These are phyloP conservation scores for Toxotes jaculatrix DNA, from an alignment of 2,113 vertebrate species.

Conservation along the genomic window DNA sequence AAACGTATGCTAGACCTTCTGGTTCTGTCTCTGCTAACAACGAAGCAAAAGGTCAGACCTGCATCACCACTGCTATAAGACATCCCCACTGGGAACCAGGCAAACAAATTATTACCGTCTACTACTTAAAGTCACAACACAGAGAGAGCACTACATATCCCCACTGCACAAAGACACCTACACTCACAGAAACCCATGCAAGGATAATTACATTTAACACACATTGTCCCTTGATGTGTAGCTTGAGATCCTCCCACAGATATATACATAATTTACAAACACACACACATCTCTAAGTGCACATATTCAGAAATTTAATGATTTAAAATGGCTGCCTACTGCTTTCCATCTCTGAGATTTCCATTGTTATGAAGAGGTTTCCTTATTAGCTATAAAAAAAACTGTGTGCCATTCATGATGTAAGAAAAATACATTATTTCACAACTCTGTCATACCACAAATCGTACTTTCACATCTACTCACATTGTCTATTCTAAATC, in stretches of 20 bases:
- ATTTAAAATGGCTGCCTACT: background rate
- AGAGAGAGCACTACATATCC: background rate
- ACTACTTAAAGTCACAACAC: background rate
- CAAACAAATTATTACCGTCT: slow-evolving; percentile 5
- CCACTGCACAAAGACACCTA: background rate
- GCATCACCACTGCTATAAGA: slow-evolving; percentile 25
- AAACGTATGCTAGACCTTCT: background rate
- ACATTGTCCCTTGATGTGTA: background rate
- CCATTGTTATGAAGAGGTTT: background rate
- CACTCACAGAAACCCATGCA: background rate
- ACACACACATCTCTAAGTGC: slow-evolving; percentile 1
- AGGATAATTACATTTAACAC: slow-evolving; percentile 3
- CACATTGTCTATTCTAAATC: background rate
- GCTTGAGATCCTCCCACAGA: slow-evolving; percentile 37
- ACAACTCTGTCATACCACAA: background rate
- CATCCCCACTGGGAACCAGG: slow-evolving; percentile 9
- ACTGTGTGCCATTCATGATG: background rate
- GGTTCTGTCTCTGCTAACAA: background rate
- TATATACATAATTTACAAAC: slow-evolving; percentile 38
- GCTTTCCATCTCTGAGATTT: background rate
- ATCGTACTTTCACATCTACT: background rate
- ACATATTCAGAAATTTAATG: background rate
- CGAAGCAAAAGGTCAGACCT: slow-evolving; percentile 4
- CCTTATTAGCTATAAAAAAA: background rate
- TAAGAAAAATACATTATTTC: background rate